Conservation (phyloP, 2,797 vertebrate genomes). For the Pelochelys cantorii region DNA sequence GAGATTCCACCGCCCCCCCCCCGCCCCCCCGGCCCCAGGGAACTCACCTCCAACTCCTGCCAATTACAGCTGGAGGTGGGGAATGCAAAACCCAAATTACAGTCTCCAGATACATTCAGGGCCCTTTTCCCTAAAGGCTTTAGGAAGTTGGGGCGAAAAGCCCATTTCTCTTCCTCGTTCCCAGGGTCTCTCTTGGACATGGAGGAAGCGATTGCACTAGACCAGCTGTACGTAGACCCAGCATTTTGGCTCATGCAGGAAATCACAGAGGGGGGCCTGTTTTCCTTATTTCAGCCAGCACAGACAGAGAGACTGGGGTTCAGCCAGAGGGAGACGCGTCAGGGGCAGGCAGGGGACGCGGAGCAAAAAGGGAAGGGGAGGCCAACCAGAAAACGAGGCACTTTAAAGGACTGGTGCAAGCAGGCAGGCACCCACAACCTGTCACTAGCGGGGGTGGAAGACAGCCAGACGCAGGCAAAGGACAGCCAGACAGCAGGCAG, state of each 20-base stretch:
- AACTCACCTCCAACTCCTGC: not conserved
- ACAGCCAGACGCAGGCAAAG: not conserved
- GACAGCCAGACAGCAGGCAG: not conserved
- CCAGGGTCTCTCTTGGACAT: not conserved
- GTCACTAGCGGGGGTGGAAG: not conserved
- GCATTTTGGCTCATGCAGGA: not conserved
- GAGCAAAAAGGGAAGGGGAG: not conserved
- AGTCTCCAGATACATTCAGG: not conserved
- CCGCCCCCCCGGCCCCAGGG: too few species aligned
- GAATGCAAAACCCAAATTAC: not conserved
- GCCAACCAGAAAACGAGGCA: not conserved
- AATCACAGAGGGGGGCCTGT: not conserved
- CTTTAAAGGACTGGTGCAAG: not conserved
- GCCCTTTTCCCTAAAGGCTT: not conserved
- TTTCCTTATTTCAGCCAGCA: not conserved
- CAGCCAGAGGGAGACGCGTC: fast-evolving
- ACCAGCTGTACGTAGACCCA: not conserved
- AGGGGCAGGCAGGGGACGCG: not conserved
- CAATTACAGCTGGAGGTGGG: not conserved
- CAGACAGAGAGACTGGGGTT: not conserved
- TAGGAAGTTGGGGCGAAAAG: not conserved
- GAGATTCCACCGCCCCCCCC: too few species aligned
- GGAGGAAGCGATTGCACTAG: not conserved
- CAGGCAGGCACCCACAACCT: fast-evolving
- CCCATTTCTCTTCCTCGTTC: not conserved